phyloP scores from a whole-genome alignment of 2,888 invertebrate species.

The Tiliacea citrago region DNA sequence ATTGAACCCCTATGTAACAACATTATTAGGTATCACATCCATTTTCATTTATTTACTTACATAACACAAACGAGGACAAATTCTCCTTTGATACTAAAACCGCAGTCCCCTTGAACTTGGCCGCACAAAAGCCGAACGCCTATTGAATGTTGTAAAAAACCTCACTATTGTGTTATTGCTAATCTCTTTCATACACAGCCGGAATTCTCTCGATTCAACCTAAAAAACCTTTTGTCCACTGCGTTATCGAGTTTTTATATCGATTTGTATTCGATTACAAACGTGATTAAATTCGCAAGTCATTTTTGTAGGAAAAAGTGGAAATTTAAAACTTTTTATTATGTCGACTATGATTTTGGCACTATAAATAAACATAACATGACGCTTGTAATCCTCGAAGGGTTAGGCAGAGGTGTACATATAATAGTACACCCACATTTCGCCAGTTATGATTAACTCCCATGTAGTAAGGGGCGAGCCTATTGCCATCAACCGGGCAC shows the following conservation, averaged over 20 bases:
- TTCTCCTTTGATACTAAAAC: constrained; percentile 36
- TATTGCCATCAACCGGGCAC: no score
- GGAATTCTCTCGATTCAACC: constrained; percentile 68
- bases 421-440: no score
- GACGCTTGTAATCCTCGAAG: no score
- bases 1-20: not conserved
- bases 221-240: constrained; percentile 71
- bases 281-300: constrained; percentile 46
- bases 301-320: constrained; percentile 41
- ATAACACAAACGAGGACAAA: constrained; percentile 27
- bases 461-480: no score
- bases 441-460: no score
- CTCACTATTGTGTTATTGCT: constrained; percentile 62
- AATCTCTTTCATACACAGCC: constrained; percentile 72
- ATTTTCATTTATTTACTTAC: constrained; percentile 5
- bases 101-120: constrained; percentile 69
- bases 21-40: not conserved
- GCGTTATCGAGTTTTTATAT: constrained; percentile 61
- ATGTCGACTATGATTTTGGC: constrained; percentile 18
- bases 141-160: constrained; percentile 65
- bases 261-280: constrained; percentile 48
- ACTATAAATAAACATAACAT: constrained; percentile 12
- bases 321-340: not conserved
- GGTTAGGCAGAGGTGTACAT: no score
- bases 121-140: constrained; percentile 56